Evolutionary conservation across 30 jellyfish, hydroid and myxozoan genomes (phyloP).

Genomic region (Chrysaora quinquecirrha): DNA sequence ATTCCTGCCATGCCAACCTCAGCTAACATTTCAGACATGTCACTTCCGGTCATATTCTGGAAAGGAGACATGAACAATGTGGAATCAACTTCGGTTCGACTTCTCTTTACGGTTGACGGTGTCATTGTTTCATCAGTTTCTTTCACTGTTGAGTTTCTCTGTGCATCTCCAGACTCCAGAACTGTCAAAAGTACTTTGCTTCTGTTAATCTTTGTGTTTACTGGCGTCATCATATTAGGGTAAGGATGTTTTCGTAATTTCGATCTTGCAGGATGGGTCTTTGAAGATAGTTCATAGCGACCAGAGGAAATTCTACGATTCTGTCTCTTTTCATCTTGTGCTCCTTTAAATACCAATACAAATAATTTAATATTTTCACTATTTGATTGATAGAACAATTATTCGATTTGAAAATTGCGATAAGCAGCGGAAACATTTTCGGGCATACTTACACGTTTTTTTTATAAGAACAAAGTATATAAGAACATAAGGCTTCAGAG

Average conservation of each 20-base stretch:
- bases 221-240: conserved; percentile 52
- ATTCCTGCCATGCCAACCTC: conserved; percentile 79
- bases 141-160: not conserved
- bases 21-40: conserved; percentile 80
- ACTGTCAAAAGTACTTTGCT: conserved; percentile 48
- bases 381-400: too few species aligned
- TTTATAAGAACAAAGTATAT: too few species aligned
- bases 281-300: conserved; percentile 38
- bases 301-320: conserved; percentile 52
- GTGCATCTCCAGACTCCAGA: conserved; percentile 63
- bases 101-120: conserved; percentile 27
- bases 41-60: conserved; percentile 51
- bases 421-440: too few species aligned
- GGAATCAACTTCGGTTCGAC: conserved; percentile 27
- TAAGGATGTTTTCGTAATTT: conserved; percentile 12
- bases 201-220: conserved; percentile 9
- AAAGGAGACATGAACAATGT: conserved; percentile 87
- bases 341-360: too few species aligned
- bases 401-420: too few species aligned
- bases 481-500: too few species aligned
- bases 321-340: conserved; percentile 31
- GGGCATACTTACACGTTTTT: too few species aligned
- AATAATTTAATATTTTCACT: too few species aligned
- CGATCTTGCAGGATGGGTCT: conserved; percentile 12
- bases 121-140: conserved; percentile 14